These are phyloP conservation scores for Callimorpha dominula DNA, from an alignment of 2,888 invertebrate species.

Conservation along the genomic window DNA sequence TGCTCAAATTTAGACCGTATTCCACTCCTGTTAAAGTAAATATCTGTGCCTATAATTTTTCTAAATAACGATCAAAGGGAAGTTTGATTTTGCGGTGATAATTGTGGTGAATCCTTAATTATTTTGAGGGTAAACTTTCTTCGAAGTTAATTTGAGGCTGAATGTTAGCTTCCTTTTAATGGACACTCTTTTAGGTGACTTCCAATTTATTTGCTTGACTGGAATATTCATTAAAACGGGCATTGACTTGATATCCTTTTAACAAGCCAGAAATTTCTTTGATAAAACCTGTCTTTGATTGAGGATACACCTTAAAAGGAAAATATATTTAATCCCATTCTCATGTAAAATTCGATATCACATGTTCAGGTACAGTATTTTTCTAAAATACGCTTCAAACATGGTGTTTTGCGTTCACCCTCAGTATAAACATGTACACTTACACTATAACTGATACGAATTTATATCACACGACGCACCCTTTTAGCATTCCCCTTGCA, in stretches of 20 bases:
- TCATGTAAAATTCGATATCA: slow-evolving; percentile 48
- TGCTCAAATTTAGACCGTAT: slow-evolving; percentile 63
- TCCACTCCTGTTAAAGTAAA: slow-evolving; percentile 57
- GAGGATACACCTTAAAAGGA: slow-evolving; percentile 42
- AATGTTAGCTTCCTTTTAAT: slow-evolving; percentile 83
- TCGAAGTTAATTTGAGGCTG: slow-evolving; percentile 83
- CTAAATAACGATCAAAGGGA: slow-evolving; percentile 81
- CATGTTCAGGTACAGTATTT: slow-evolving; percentile 58
- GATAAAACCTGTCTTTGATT: slow-evolving; percentile 54
- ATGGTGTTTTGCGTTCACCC: slow-evolving; percentile 52
- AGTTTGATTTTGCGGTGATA: slow-evolving; percentile 86
- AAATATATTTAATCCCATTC: slow-evolving; percentile 42
- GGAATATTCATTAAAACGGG: slow-evolving; percentile 80
- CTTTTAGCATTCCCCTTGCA: slow-evolving; percentile 82
- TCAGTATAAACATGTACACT: slow-evolving; percentile 54
- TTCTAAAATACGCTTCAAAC: slow-evolving; percentile 68
- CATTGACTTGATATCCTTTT: slow-evolving; percentile 69
- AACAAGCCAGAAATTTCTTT: slow-evolving; percentile 66
- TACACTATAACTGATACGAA: slow-evolving; percentile 63
- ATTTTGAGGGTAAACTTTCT: slow-evolving; percentile 86
- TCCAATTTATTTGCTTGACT: slow-evolving; percentile 82
- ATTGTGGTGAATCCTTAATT: slow-evolving; percentile 87
- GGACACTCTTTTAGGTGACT: slow-evolving; percentile 84
- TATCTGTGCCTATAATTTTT: slow-evolving; percentile 58
- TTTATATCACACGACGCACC: slow-evolving; percentile 76